Conservation (phyloP, 2,888 invertebrate species). For the Rhagonycha fulva region DNA sequence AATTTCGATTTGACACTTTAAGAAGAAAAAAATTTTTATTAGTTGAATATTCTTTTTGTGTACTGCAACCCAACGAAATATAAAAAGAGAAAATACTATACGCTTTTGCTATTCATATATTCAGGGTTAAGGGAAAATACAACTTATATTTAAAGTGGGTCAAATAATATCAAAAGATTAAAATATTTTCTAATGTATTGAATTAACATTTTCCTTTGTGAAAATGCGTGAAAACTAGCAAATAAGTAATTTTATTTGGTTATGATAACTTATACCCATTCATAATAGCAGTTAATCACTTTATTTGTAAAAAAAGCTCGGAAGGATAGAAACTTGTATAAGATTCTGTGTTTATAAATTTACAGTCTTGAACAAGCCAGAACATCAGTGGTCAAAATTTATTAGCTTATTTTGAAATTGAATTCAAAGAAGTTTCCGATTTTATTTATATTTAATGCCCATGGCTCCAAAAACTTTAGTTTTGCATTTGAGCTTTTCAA, state of each 20-base stretch:
- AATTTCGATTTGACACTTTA: constrained; percentile 14
- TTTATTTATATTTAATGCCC: neutral
- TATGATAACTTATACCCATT: neutral
- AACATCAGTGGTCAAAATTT: neutral
- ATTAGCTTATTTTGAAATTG: neutral
- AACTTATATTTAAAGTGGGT: neutral
- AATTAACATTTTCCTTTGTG: neutral
- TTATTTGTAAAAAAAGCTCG: neutral
- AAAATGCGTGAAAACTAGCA: neutral
- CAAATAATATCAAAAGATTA: neutral
- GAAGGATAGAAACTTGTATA: neutral
- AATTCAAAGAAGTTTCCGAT: neutral
- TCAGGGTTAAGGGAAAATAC: neutral
- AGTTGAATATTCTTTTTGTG: constrained; percentile 9
- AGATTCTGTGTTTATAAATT: neutral
- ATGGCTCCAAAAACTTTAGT: neutral
- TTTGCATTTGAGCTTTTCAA: neutral
- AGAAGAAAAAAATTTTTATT: constrained; percentile 12
- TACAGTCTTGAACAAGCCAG: neutral
- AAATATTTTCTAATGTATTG: neutral
- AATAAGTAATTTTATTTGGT: neutral
- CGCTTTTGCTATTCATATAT: neutral
- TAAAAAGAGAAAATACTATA: constrained; percentile 9
- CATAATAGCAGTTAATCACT: neutral
- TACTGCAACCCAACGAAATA: neutral